These are phyloP conservation scores for Uria lomvia DNA, from an alignment of 2,113 vertebrate genomes.

Conservation along the genomic window DNA sequence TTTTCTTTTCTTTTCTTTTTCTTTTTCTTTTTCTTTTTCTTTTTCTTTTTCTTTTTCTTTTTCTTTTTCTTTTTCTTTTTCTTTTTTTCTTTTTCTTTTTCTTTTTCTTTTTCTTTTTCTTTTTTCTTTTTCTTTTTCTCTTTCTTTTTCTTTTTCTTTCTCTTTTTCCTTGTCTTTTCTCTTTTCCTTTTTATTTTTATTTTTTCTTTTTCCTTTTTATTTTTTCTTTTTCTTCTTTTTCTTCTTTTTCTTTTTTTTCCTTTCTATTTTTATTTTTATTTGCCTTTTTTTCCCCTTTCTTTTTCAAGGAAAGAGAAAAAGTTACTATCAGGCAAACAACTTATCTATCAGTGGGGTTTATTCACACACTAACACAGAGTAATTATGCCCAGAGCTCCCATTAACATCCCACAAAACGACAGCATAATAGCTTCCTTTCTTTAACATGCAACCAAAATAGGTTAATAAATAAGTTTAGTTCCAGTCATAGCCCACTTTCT, in stretches of 20 bases:
- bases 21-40: background rate
- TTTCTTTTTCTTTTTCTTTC: rapidly evolving
- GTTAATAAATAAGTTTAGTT: conserved; percentile 59
- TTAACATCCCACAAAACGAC: conserved; percentile 44
- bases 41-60: too few relatives aligned
- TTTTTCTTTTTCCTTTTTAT: rapidly evolving
- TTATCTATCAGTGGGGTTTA: conserved; percentile 60
- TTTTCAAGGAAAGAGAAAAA: background rate
- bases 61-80: rapidly evolving
- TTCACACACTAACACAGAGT: conserved; percentile 53
- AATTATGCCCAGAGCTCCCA: conserved; percentile 65
- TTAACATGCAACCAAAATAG: conserved; percentile 43
- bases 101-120: too few relatives aligned
- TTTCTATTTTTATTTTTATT: background rate
- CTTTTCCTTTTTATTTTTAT: rapidly evolving
- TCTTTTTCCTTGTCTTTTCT: rapidly evolving
- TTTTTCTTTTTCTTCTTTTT: rapidly evolving
- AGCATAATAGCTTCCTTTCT: conserved; percentile 70
- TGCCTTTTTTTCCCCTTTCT: background rate
- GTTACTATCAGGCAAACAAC: conserved; percentile 41
- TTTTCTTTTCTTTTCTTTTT: too few relatives aligned
- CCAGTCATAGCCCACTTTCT: conserved; percentile 58
- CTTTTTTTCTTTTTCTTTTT: rapidly evolving
- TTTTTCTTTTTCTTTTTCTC: rapidly evolving
- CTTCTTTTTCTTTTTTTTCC: rapidly evolving